Percentiles rank a stretch among this genome's conserved stretches.
These are phyloP conservation scores for Cephus pygmeus DNA, from an alignment of 2,888 invertebrate species.

Conservation along the genomic window DNA sequence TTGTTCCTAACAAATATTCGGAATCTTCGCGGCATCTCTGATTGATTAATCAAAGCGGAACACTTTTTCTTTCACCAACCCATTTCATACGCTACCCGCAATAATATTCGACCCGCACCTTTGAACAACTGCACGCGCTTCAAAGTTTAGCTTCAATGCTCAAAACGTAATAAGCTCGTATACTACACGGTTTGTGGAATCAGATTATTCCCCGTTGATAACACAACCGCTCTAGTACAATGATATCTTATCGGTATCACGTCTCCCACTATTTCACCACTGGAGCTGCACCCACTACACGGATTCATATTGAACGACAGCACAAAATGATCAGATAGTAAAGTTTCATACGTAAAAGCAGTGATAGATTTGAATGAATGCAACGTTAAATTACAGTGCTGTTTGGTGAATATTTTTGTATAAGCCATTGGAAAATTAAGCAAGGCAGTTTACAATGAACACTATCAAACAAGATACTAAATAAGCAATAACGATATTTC, in stretches of 20 bases:
- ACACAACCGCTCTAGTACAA: slow-evolving; percentile 8
- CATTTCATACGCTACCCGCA: background rate
- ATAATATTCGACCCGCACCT: background rate
- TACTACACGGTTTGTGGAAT: background rate
- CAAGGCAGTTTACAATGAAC: background rate
- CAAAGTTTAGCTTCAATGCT: background rate
- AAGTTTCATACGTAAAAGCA: background rate
- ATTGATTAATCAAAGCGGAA: background rate
- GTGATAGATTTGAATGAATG: background rate
- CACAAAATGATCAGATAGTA: background rate
- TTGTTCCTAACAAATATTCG: slow-evolving; percentile 42
- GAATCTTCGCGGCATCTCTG: slow-evolving; percentile 47
- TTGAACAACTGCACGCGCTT: background rate
- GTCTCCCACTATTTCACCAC: slow-evolving; percentile 8
- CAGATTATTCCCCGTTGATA: slow-evolving; percentile 17
- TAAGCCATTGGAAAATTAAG: background rate
- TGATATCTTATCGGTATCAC: slow-evolving; percentile 15
- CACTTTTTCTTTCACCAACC: background rate
- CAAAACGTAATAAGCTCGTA: background rate
- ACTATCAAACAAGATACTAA: background rate
- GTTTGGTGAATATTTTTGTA: background rate
- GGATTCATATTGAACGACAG: background rate
- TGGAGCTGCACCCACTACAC: background rate
- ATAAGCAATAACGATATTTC: background rate
- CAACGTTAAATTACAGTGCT: background rate